Conservation (phyloP, 2,113 vertebrate genomes). For the human (Homo sapiens) region GRCh38 chr1:39455501-39456000, state of each 20-base stretch:
- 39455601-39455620: neutral
- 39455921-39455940: neutral
- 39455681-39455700: neutral
- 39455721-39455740: neutral
- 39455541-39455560: neutral
- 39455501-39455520: neutral
- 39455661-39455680: neutral
- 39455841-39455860: neutral
- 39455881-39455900: neutral
- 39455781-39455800: neutral
- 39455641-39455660: neutral
- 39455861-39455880: neutral
- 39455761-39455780: neutral
- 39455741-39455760: neutral
- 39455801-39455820: neutral
- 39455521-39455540: neutral
- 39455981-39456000: neutral
- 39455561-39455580: neutral
- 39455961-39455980: neutral
- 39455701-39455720: neutral
- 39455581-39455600: neutral
- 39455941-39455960: neutral
- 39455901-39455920: neutral
- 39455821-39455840: neutral
- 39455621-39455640: neutral